Evolutionary conservation across 2,888 invertebrate species (phyloP).

Genomic region (Hemistola chrysoprasaria): DNA sequence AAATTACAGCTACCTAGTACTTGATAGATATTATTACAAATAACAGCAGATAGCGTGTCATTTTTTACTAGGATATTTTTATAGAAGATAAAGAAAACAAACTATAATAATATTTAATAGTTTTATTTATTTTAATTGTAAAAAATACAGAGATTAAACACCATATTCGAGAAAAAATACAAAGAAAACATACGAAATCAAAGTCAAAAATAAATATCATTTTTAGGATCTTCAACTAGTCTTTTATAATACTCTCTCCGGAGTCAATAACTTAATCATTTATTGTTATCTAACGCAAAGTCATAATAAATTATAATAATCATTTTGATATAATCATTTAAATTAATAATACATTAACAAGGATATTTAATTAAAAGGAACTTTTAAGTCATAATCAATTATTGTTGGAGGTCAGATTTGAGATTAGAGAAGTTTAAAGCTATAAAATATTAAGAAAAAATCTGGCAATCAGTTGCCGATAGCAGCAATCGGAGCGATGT

Average conservation of each 20-base stretch:
- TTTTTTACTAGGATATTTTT: too few relatives aligned
- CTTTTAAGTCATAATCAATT: too few relatives aligned
- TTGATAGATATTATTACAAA: too few relatives aligned
- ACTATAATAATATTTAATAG: too few relatives aligned
- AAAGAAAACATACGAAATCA: slow-evolving; percentile 4
- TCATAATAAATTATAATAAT: too few relatives aligned
- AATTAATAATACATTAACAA: slow-evolving; percentile 4
- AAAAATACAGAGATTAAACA: slow-evolving; percentile 27
- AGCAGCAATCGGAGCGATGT: slow-evolving; percentile 21
- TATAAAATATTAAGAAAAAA: slow-evolving; percentile 1
- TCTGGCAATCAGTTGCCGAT: slow-evolving; percentile 9
- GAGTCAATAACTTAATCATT: slow-evolving; percentile 15
- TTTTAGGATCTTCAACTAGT: slow-evolving; percentile 40
- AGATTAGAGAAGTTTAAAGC: too few relatives aligned
- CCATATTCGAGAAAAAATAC: slow-evolving; percentile 45
- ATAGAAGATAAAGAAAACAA: too few relatives aligned
- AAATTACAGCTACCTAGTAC: too few relatives aligned
- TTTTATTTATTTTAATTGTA: slow-evolving; percentile 25
- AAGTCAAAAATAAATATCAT: slow-evolving; percentile 25
- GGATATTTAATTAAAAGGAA: too few relatives aligned
- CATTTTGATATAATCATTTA: not conserved
- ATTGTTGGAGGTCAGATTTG: too few relatives aligned
- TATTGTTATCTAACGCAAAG: too few relatives aligned
- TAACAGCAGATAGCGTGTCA: too few relatives aligned
- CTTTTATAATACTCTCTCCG: slow-evolving; percentile 66